Conservation (phyloP, 2,888 invertebrate genomes). For the Leptura quadrifasciata region DNA sequence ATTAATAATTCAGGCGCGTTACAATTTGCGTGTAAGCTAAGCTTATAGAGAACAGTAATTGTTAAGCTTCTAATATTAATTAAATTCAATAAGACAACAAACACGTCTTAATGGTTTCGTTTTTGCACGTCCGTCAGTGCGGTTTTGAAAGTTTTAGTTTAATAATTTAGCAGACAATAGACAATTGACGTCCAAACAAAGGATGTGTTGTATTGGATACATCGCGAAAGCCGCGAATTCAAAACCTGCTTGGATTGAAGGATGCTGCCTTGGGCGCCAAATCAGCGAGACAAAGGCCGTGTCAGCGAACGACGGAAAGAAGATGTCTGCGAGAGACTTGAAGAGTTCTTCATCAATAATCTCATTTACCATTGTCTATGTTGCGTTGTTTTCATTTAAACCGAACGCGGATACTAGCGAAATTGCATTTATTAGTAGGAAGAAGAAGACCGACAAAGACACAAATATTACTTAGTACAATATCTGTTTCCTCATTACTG, state of each 20-base stretch:
- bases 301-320: constrained; percentile 63
- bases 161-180: constrained; percentile 55
- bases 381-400: constrained; percentile 49
- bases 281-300: constrained; percentile 64
- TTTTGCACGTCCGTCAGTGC: constrained; percentile 44
- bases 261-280: constrained; percentile 63
- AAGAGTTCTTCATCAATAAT: constrained; percentile 69
- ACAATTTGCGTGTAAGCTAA: constrained; percentile 26
- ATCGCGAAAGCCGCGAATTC: constrained; percentile 46
- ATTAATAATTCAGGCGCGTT: constrained; percentile 2
- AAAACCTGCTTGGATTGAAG: constrained; percentile 51
- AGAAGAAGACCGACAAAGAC: background rate
- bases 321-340: constrained; percentile 67
- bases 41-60: constrained; percentile 37
- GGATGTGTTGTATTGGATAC: constrained; percentile 52
- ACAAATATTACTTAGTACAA: background rate
- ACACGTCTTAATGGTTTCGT: constrained; percentile 47
- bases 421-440: constrained; percentile 2
- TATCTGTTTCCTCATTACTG: background rate
- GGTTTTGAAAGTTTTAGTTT: constrained; percentile 48
- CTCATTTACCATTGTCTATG: constrained; percentile 65
- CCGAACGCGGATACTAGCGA: background rate
- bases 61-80: constrained; percentile 49
- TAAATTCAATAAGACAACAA: constrained; percentile 53
- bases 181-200: constrained; percentile 52